phyloP scores from a whole-genome alignment of 2,113 vertebrate genomes.

The Marcusenius ussheri region DNA sequence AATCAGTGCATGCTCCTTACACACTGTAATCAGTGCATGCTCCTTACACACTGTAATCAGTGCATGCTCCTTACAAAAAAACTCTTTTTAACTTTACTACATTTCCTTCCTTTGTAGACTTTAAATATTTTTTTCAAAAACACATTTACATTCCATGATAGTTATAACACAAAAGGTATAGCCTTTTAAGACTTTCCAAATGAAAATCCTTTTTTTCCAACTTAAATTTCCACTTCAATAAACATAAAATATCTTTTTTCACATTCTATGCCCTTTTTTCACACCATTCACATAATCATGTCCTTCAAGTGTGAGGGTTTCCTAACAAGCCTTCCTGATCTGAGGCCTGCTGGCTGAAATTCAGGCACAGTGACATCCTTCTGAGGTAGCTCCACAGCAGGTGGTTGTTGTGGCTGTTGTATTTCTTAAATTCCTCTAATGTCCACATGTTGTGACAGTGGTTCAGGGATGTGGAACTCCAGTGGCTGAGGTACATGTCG shows the following conservation, averaged over 20 bases:
- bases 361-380: too few species aligned
- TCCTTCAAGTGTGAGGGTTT: too few species aligned
- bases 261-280: too few species aligned
- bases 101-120: not conserved
- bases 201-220: not conserved
- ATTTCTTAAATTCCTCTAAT: not conserved
- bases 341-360: too few species aligned
- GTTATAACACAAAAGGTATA: not conserved
- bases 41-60: too few species aligned
- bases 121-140: not conserved
- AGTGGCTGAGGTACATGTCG: not conserved
- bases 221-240: not conserved
- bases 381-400: too few species aligned
- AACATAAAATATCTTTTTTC: not conserved
- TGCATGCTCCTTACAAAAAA: too few species aligned
- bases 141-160: slow-evolving; percentile 14
- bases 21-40: too few species aligned
- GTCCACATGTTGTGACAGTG: not conserved
- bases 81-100: not conserved
- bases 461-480: not conserved
- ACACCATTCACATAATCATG: too few species aligned
- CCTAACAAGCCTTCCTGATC: too few species aligned
- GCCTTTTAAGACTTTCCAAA: not conserved
- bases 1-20: too few species aligned
- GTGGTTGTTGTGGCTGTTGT: not conserved